These are phyloP conservation scores for Platyrinchus mystaceus DNA, from an alignment of 2,797 vertebrate genomes.

Conservation along the genomic window DNA sequence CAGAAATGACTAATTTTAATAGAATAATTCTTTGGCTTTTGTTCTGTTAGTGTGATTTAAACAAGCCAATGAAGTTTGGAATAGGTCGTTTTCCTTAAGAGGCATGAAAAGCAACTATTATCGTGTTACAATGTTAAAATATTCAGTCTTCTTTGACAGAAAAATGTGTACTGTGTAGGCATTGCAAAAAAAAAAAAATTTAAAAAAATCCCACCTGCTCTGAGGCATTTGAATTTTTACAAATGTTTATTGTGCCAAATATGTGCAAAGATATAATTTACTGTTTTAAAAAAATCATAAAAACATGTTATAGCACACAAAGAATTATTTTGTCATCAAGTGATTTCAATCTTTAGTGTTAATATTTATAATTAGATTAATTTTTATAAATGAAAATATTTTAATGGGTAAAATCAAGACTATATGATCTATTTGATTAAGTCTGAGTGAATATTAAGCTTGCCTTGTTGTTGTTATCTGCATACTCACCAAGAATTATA, in stretches of 20 bases:
- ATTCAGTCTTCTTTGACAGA: conserved; percentile 74
- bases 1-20: conserved; percentile 68
- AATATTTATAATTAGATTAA: conserved; percentile 82
- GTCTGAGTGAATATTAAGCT: conserved; percentile 69
- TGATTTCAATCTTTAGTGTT: conserved; percentile 81
- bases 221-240: conserved; percentile 76
- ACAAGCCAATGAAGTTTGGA: conserved; percentile 71
- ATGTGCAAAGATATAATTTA: conserved; percentile 77
- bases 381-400: conserved; percentile 84
- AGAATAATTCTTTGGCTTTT: conserved; percentile 67
- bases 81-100: conserved; percentile 75
- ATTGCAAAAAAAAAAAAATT: conserved; percentile 71
- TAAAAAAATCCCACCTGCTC: conserved; percentile 50
- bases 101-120: conserved; percentile 79
- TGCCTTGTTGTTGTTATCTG: conserved; percentile 73
- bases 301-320: conserved; percentile 75
- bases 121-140: conserved; percentile 77
- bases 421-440: conserved; percentile 63
- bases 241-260: conserved; percentile 82
- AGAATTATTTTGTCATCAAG: conserved; percentile 82
- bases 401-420: conserved; percentile 74
- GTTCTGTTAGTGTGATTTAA: conserved; percentile 73
- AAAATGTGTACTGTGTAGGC: conserved; percentile 79
- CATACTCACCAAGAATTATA: conserved; percentile 64
- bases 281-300: conserved; percentile 72